Percentiles rank a stretch among this genome's conserved stretches.
Evolutionary conservation across 2,113 vertebrate genomes (phyloP).

Genomic region (Pongo pygmaeus): DNA sequence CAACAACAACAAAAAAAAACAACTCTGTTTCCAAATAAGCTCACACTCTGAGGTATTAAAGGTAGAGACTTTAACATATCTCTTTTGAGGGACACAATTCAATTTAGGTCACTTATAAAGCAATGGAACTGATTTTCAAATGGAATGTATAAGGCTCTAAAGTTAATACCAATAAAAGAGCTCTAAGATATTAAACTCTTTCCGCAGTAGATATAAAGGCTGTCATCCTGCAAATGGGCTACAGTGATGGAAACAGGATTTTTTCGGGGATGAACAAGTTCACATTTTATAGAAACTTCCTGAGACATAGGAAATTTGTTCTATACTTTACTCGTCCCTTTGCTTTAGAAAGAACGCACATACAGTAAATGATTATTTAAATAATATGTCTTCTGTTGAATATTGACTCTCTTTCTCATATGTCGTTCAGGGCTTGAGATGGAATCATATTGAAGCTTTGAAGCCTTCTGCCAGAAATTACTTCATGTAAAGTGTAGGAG

Average conservation of each 20-base stretch:
- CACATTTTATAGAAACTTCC: neutral
- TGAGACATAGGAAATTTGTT: neutral
- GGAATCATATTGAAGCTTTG: neutral
- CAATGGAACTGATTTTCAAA: neutral
- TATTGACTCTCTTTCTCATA: neutral
- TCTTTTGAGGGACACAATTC: neutral
- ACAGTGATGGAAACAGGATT: neutral
- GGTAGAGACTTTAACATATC: neutral
- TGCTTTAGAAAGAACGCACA: neutral
- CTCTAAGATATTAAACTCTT: neutral
- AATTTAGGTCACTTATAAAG: neutral
- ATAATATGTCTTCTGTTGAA: neutral
- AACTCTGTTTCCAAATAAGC: neutral
- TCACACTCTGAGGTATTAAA: neutral
- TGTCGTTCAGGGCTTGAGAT: neutral
- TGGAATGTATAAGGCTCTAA: neutral
- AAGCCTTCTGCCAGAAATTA: constrained; percentile 31
- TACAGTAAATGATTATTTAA: neutral
- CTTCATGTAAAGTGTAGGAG: neutral
- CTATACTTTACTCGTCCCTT: neutral
- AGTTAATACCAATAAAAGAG: neutral
- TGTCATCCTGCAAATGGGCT: fast-evolving
- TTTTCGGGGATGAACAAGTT: neutral
- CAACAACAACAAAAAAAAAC: no score
- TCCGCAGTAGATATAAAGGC: no score